Conservation (phyloP, 2,797 vertebrate genomes). For the Gymnoscopelus microlampas region DNA sequence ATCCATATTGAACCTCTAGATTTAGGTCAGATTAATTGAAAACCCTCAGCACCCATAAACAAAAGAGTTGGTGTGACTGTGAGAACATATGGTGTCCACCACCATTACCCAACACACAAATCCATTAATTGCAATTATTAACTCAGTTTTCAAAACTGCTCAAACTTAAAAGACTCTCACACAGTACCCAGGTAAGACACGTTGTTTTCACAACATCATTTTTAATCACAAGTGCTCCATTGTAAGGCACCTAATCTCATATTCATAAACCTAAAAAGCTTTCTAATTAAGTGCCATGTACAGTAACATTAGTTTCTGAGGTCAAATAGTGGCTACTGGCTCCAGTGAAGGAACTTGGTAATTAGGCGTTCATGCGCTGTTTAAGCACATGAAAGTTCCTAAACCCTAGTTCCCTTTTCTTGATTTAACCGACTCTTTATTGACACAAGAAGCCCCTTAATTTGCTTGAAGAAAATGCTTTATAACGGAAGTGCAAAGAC, state of each 20-base stretch:
- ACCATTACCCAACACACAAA: constrained; percentile 41
- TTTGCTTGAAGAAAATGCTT: constrained; percentile 7
- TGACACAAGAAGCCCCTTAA: constrained; percentile 8
- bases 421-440: constrained; percentile 44
- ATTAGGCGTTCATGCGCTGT: constrained; percentile 46
- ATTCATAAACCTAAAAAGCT: constrained; percentile 52
- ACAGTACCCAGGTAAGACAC: constrained; percentile 12
- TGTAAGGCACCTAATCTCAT: constrained; percentile 37
- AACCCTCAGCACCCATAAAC: constrained; percentile 18
- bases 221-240: constrained; percentile 28
- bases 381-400: constrained; percentile 46
- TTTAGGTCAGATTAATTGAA: constrained; percentile 26
- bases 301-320: constrained; percentile 50
- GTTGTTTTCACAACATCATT: constrained; percentile 48
- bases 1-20: constrained; percentile 6
- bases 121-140: constrained; percentile 54
- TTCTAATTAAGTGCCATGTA: constrained; percentile 60
- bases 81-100: constrained; percentile 14
- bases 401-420: constrained; percentile 19
- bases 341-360: constrained; percentile 49
- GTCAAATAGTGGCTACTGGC: background rate
- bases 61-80: constrained; percentile 39
- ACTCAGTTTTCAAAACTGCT: constrained; percentile 52
- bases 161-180: constrained; percentile 17
- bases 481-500: constrained; percentile 18